Evolutionary conservation across 2,113 vertebrate species (phyloP), one percentile per base, ranked within the genome.

Genomic region (Silurus glanis): DNA sequence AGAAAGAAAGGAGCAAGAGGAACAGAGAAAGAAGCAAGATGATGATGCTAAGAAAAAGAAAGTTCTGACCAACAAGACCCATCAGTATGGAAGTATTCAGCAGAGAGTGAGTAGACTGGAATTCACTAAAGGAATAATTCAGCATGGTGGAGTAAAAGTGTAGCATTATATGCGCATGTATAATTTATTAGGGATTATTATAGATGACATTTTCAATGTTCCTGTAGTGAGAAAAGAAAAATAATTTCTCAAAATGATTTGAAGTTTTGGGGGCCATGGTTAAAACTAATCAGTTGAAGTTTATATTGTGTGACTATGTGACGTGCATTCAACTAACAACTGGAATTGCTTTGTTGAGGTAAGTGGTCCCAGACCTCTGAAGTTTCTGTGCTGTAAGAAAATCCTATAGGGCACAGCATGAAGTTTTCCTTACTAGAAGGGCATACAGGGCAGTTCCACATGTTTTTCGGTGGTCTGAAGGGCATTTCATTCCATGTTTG

Each of bases 21-120:
- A 96, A 17, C 94, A 95, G 0, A 93, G 95, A 5, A 96, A 93
- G 90, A 95, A 95, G 89, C 87, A 85, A 0, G 95, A 95, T 83
- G 95, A 95, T 0, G 95, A 96, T 2, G 92, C 91, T 37, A 96
- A 95, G 93, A 96, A 96, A 93, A 96, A 96, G 93, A 96, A 96
- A 89, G 95, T 88, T 23, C 94, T 96, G 6, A 92, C 94, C 9
- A 95, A 90, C 90, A 96, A 94, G 93, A 94, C 91, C 19, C 92
- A 93, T 49, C 94, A 95, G 84, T 95, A 94, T 45, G 91, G 91
- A 1, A 91, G 94, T 47, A 83, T 88, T 90, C 93, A 91, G 80
- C 93, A 94, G 55, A 95, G 92, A 94, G 95, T 95, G 74, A 87
- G 90, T 62, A 5, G 23, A 13, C 6, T 19, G 49, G 5, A 64